Evolutionary conservation across 2,797 vertebrate genomes (phyloP).

Genomic region (Fringilla coelebs): DNA sequence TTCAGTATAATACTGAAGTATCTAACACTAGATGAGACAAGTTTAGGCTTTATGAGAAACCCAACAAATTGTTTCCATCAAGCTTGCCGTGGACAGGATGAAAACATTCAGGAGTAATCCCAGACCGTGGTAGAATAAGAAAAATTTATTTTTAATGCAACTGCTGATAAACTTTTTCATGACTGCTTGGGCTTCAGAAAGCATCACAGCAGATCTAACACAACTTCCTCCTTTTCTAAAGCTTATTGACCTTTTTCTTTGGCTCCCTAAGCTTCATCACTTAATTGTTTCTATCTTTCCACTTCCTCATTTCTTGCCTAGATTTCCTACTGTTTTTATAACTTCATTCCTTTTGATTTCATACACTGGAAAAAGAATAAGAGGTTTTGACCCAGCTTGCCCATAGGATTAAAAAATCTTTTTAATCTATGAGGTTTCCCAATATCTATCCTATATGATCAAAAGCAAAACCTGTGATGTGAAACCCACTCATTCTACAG

Average conservation of each 20-base stretch:
- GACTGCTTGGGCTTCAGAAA: background rate
- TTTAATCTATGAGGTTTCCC: background rate
- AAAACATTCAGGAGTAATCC: background rate
- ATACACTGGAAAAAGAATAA: background rate
- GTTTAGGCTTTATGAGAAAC: background rate
- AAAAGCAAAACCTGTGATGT: background rate
- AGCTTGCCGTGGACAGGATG: background rate
- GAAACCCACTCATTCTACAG: background rate
- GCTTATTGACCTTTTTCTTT: background rate
- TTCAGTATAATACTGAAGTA: background rate
- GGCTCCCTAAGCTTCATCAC: background rate
- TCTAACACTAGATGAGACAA: background rate
- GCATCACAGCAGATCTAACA: background rate
- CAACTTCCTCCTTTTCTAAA: background rate
- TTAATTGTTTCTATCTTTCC: background rate
- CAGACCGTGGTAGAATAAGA: background rate
- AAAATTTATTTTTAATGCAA: background rate
- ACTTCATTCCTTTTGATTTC: background rate
- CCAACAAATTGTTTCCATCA: background rate
- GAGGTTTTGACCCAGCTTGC: background rate
- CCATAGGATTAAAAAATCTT: background rate
- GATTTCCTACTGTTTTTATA: background rate
- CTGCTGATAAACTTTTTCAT: background rate
- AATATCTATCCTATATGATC: background rate
- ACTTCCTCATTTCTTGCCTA: background rate